These are phyloP conservation scores for Mus spretus DNA, from an alignment of 2,797 vertebrate genomes.

Conservation along the genomic window DNA sequence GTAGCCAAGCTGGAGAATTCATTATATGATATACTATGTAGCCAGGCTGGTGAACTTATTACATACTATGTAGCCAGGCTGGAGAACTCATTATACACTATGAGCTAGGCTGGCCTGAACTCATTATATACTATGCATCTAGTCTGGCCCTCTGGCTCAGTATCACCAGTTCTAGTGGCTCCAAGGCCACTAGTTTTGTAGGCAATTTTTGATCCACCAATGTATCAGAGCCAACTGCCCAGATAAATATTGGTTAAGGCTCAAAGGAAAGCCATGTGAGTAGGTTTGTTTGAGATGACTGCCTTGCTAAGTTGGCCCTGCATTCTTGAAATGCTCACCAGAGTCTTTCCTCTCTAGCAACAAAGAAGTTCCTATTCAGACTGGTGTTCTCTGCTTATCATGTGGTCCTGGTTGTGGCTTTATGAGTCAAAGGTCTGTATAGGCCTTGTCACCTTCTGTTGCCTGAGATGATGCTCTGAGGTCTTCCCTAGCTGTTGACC, in stretches of 20 bases:
- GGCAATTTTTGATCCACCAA: neutral
- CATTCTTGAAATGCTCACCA: neutral
- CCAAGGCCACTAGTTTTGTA: neutral
- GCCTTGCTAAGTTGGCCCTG: neutral
- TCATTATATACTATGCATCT: neutral
- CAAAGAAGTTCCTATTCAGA: neutral
- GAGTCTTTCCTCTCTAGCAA: neutral
- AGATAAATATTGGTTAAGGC: constrained; percentile 36
- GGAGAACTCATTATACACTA: no score
- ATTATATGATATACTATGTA: neutral
- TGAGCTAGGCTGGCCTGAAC: no score
- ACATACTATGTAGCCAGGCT: no score
- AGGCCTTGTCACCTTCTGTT: neutral
- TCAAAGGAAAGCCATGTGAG: neutral
- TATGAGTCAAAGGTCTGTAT: neutral
- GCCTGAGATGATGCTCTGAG: neutral
- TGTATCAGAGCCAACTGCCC: neutral
- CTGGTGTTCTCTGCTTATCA: neutral
- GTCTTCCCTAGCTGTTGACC: neutral
- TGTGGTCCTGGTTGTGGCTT: neutral
- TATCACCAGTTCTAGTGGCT: neutral
- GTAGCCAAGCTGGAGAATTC: neutral
- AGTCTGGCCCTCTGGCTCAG: neutral
- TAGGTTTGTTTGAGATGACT: constrained; percentile 7
- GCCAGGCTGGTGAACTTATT: no score